Evolutionary conservation across 1,140 invertebrate genomes (phyloP).

Genomic region (Atta cephalotes): DNA sequence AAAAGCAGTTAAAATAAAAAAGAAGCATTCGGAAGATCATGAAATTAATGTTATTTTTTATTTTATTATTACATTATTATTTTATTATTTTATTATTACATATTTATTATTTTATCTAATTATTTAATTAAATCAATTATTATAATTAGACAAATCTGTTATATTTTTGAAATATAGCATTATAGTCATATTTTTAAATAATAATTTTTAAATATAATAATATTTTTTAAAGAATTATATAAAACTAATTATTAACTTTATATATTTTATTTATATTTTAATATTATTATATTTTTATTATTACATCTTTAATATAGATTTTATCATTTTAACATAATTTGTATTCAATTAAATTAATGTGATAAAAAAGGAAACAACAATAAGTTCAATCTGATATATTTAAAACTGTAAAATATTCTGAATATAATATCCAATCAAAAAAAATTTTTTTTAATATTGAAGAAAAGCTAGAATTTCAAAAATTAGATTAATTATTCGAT

Average conservation of each 20-base stretch:
- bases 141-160: background rate
- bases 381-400: background rate
- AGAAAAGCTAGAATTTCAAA: background rate
- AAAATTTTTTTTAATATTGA: background rate
- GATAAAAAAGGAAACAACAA: background rate
- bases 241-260: background rate
- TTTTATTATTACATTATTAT: background rate
- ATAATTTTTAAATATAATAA: background rate
- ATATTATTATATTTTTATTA: background rate
- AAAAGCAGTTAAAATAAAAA: background rate
- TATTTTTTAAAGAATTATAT: background rate
- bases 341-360: background rate
- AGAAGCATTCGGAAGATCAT: background rate
- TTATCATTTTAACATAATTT: background rate
- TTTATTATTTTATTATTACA: no score
- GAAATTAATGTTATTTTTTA: background rate
- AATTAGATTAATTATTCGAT: conserved; percentile 2
- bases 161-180: background rate
- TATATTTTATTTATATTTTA: background rate
- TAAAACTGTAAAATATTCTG: background rate
- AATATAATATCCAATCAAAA: conserved; percentile 4
- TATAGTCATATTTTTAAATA: background rate
- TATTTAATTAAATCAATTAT: background rate
- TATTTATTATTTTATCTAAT: background rate
- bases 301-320: background rate